phyloP scores from a whole-genome alignment of 2,797 vertebrate species.

The Halcyon badia region DNA sequence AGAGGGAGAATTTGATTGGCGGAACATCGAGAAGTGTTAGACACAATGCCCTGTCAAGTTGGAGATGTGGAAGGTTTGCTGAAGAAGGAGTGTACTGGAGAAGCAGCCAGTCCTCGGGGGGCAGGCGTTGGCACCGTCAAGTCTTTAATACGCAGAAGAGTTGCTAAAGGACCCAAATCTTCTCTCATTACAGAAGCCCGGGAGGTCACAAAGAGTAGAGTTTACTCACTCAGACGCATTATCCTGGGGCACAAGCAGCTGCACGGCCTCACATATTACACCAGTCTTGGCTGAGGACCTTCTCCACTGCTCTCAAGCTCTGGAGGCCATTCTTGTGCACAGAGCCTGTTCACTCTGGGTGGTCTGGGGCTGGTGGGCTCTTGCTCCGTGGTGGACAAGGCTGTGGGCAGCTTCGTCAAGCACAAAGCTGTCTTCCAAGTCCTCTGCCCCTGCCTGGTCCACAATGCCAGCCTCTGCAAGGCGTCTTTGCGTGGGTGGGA shows the following conservation, averaged over 20 bases:
- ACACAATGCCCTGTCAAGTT: not conserved
- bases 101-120: not conserved
- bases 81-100: not conserved
- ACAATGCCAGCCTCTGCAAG: no score
- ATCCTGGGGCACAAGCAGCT: no score
- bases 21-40: not conserved
- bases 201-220: not conserved
- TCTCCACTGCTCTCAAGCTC: not conserved
- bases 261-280: no score
- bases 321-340: not conserved
- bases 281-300: not conserved
- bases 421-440: no score
- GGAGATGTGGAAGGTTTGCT: not conserved
- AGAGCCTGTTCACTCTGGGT: no score
- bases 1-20: not conserved
- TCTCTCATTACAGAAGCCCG: not conserved
- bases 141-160: not conserved
- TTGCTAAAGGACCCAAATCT: not conserved
- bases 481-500: no score
- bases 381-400: no score
- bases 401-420: no score
- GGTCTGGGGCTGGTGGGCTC: no score
- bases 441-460: no score
- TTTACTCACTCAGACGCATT: not conserved
- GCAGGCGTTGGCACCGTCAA: not conserved